phyloP scores from a whole-genome alignment of 2,797 vertebrate species.

The Denticeps clupeoides region DNA sequence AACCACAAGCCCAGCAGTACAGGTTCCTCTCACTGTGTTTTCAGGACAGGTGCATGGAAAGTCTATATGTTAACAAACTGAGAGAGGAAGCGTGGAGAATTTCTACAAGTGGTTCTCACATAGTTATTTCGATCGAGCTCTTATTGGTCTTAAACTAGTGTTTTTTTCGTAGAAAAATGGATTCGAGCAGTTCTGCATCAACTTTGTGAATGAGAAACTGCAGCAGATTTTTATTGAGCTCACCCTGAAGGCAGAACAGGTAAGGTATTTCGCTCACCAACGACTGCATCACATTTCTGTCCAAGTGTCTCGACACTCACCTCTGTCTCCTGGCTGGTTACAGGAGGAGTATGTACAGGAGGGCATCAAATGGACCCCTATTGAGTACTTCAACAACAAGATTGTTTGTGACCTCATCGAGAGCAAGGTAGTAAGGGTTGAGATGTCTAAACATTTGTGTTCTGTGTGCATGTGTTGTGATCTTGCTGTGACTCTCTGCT shows the following conservation, averaged over 20 bases:
- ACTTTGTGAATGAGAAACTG: slow-evolving; percentile 96
- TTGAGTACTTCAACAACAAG: slow-evolving; percentile 98
- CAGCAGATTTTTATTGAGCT: slow-evolving; percentile 98
- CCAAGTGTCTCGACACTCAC: no score
- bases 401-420: slow-evolving; percentile 97
- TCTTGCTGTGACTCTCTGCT: no score
- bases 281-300: neutral
- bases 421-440: slow-evolving; percentile 78
- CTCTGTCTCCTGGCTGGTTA: slow-evolving; percentile 11
- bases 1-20: no score
- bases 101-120: no score
- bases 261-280: slow-evolving; percentile 43
- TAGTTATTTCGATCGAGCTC: no score
- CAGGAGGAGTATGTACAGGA: slow-evolving; percentile 97
- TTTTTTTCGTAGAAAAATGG: slow-evolving; percentile 81
- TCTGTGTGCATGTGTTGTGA: neutral
- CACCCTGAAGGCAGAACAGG: slow-evolving; percentile 95
- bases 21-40: no score
- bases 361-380: slow-evolving; percentile 87
- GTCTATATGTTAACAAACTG: no score
- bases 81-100: no score
- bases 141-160: neutral
- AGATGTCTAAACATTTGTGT: no score
- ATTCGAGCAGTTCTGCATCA: slow-evolving; percentile 98
- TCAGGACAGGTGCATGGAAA: no score